phyloP scores from a whole-genome alignment of 1,140 invertebrate species.

The Alviniconcha marisindica region DNA sequence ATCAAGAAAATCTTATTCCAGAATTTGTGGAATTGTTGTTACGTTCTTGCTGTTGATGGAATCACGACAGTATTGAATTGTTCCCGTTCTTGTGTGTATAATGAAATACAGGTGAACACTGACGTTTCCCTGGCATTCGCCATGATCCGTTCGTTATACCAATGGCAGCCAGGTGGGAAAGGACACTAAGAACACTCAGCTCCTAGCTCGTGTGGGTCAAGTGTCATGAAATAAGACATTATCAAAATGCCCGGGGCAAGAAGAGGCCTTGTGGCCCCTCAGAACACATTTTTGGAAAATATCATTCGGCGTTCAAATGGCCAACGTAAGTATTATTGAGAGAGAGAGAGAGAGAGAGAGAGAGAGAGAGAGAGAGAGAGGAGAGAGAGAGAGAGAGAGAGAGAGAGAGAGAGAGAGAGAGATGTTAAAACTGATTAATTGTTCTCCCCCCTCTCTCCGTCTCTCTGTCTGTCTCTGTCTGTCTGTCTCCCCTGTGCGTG shows the following conservation, averaged over 20 bases:
- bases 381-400: neutral
- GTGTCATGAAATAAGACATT: neutral
- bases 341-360: neutral
- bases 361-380: neutral
- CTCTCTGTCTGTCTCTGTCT: neutral
- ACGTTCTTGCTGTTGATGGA: too few species aligned
- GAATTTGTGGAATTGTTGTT: too few species aligned
- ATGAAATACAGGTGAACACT: too few species aligned
- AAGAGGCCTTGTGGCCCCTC: conserved; percentile 96
- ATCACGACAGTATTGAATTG: too few species aligned
- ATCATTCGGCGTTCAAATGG: conserved; percentile 98
- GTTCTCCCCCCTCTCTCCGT: neutral
- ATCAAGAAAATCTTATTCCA: too few species aligned
- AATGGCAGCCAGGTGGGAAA: conserved; percentile 1
- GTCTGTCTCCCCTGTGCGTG: neutral
- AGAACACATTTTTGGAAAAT: conserved; percentile 99
- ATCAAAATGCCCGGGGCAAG: conserved; percentile 67
- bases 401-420: neutral
- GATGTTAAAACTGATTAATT: too few species aligned
- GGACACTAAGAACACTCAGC: neutral
- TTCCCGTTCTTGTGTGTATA: too few species aligned
- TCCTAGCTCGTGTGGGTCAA: neutral
- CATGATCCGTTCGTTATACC: too few species aligned
- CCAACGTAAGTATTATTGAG: conserved; percentile 88
- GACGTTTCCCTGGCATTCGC: neutral